phyloP scores from a whole-genome alignment of 2,888 invertebrate species.

The Helicoverpa assulta region DNA sequence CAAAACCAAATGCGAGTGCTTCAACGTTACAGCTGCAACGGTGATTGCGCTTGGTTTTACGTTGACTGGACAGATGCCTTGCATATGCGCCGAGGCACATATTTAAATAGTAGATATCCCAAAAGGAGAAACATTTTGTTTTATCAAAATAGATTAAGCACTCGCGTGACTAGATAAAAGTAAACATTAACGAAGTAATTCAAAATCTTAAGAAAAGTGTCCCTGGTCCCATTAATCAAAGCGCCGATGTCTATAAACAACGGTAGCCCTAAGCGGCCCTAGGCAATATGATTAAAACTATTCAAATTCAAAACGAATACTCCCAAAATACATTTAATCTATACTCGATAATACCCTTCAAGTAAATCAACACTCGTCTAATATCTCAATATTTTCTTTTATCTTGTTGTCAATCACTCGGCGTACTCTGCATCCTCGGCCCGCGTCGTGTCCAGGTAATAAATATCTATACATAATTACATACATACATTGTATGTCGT shows the following conservation, averaged over 20 bases:
- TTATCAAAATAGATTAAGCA: no score
- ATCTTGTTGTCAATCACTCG: conserved; percentile 27
- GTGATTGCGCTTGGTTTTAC: not conserved
- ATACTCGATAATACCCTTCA: not conserved
- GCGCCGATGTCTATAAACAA: no score
- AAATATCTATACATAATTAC: conserved; percentile 10
- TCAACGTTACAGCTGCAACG: not conserved
- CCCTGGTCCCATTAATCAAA: no score
- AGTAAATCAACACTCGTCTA: conserved; percentile 13
- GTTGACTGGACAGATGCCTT: not conserved
- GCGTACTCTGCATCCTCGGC: conserved; percentile 15
- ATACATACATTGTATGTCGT: conserved; percentile 32
- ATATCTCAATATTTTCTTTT: conserved; percentile 24
- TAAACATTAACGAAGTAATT: not conserved
- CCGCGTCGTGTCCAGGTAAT: conserved; percentile 4
- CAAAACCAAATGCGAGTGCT: not conserved
- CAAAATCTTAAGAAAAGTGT: no score
- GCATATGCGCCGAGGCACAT: not conserved
- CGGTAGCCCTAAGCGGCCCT: no score
- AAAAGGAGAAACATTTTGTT: no score
- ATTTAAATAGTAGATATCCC: no score
- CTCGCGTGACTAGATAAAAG: not conserved
- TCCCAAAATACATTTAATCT: not conserved
- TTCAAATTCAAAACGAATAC: not conserved
- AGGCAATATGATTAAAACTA: no score